Base-by-base conservation (phyloP, 2,113 vertebrate genomes). In the Istiophorus platypterus region DNA sequence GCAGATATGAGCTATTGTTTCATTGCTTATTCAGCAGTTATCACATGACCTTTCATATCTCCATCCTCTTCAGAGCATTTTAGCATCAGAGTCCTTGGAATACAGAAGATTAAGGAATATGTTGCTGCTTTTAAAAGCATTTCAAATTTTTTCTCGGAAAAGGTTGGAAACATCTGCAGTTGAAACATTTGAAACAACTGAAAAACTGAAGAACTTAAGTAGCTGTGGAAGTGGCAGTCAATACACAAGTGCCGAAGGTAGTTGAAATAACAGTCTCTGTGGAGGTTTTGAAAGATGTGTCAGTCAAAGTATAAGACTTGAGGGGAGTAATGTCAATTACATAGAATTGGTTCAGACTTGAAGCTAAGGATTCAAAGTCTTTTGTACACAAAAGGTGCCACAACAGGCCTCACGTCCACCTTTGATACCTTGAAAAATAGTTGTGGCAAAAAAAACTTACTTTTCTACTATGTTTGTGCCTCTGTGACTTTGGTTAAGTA, bases 41-140 rank as follows among this genome's bases (percentile, higher is more conserved):
- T 58, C 29, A 74, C 29, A 74, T 61, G 62, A 67, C 20, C 49
- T 52, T 84, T 73, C 57, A 81, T 52, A 49, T 78, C 49, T 64
- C 15, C 65, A 10, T 52, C 51, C 52, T 76, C 62, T 49, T 49
- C 18, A 14, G 54, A 47, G n/a, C 22, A 42, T 73, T 80, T 72
- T 47, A 51, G 37, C 49, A 3, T n/a, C 7, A 51, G 20, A 51
- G 49, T 51, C 7, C 20, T n/a, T 51, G 49, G 49, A 51, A 51
- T 3, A 51, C 8, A 54, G 58, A 49, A 24, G 58, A 65, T 42
- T 56, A 24, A 62, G 47, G 9, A 42, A 26, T 31, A 20, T 34
- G 34, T 45, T 20, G 18, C 9, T 34, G 57, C 39, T 45, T 47
- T 47, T 17, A 18, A 47, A 47, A 47, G 45, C 47, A 20, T 49